Conservation (phyloP, 2,113 vertebrate genomes). For the Ascaphus truei region DNA sequence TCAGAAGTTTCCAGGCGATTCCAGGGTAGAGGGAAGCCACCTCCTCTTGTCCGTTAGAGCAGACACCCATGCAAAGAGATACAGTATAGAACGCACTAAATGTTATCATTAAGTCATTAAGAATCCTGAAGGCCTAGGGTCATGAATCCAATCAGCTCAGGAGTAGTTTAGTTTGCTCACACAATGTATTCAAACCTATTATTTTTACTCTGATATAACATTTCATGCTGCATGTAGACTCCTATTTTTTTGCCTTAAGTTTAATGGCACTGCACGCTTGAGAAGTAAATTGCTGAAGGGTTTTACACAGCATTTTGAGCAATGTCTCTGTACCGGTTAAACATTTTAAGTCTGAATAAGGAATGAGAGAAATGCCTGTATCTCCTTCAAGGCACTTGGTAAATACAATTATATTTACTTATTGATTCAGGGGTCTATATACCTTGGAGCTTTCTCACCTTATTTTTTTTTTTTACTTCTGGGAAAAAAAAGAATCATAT, state of each 20-base stretch:
- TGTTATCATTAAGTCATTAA: no score
- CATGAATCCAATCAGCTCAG: no score
- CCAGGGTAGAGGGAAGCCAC: no score
- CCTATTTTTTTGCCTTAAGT: not conserved
- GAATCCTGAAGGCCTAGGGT: no score
- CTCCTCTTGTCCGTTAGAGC: no score
- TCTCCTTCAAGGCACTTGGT: slow-evolving; percentile 20
- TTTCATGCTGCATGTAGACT: not conserved
- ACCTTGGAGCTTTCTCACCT: slow-evolving; percentile 1
- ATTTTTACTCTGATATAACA: not conserved
- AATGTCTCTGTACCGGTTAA: not conserved
- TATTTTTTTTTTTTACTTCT: not conserved
- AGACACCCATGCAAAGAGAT: no score
- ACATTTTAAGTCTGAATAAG: slow-evolving; percentile 7
- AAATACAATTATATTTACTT: slow-evolving; percentile 25
- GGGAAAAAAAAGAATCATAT: slow-evolving; percentile 3
- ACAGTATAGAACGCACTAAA: no score
- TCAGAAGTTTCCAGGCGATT: no score
- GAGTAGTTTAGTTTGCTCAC: no score
- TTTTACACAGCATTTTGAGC: not conserved
- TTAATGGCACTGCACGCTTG: not conserved
- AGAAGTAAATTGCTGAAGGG: not conserved
- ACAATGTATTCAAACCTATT: no score
- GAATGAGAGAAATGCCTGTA: not conserved
- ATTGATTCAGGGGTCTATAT: slow-evolving; percentile 12